Evolutionary conservation across 2,113 vertebrate species (phyloP).

Genomic region (Mirounga angustirostris): DNA sequence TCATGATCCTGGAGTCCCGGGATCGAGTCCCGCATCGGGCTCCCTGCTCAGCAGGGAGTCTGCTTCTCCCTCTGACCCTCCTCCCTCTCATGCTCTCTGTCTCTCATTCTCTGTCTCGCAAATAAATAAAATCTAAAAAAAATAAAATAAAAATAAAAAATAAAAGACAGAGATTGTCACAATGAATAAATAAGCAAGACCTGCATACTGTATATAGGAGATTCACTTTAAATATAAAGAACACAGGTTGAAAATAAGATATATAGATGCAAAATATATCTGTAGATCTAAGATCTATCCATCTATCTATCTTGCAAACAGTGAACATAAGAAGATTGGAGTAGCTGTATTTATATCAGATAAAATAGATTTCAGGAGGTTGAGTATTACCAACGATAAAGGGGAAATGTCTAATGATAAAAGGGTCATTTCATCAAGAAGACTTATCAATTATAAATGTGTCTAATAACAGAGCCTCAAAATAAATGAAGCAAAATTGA

Average conservation of each 20-base stretch:
- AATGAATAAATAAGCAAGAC: neutral
- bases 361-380: neutral
- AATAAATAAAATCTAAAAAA: too few relatives aligned
- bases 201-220: neutral
- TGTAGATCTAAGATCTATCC: neutral
- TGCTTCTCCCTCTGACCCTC: too few relatives aligned
- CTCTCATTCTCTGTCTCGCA: too few relatives aligned
- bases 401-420: neutral
- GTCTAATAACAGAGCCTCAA: neutral
- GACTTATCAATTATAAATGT: neutral
- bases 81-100: too few relatives aligned
- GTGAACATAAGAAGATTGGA: neutral
- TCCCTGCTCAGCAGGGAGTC: too few relatives aligned
- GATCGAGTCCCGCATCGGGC: too few relatives aligned
- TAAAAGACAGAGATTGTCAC: neutral
- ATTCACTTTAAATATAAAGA: neutral
- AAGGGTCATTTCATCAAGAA: neutral
- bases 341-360: neutral
- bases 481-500: neutral
- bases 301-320: neutral
- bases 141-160: too few relatives aligned
- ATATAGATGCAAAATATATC: neutral
- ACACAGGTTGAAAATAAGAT: neutral
- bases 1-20: too few relatives aligned
- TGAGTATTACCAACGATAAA: neutral